phyloP scores from a whole-genome alignment of 2,888 invertebrate genomes.

The Aphodius sticticus region DNA sequence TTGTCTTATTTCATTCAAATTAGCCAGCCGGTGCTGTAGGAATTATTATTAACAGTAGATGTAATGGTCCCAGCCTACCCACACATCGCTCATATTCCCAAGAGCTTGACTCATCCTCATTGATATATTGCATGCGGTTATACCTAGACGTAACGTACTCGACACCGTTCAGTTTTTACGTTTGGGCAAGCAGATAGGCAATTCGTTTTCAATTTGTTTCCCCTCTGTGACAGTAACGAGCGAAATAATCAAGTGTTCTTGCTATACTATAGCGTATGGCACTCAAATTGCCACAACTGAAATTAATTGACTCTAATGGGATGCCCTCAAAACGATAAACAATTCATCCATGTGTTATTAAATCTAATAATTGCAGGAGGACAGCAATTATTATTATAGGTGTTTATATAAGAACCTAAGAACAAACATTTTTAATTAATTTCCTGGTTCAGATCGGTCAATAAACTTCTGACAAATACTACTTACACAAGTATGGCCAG shows the following conservation, averaged over 20 bases:
- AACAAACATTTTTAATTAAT: too few species aligned
- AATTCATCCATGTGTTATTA: too few species aligned
- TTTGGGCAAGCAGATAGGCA: not conserved
- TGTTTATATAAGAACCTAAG: too few species aligned
- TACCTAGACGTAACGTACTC: not conserved
- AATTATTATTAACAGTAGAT: constrained; percentile 4
- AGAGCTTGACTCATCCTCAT: not conserved
- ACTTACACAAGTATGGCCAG: too few species aligned
- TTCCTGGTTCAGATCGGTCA: too few species aligned
- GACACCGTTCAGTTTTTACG: not conserved
- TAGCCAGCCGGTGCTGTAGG: not conserved
- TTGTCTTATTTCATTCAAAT: constrained; percentile 4
- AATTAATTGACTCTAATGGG: not conserved
- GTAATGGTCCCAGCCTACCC: not conserved
- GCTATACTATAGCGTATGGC: not conserved
- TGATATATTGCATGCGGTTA: not conserved
- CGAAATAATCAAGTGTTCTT: constrained; percentile 4
- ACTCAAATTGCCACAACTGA: not conserved
- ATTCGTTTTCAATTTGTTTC: constrained; percentile 4
- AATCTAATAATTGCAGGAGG: too few species aligned
- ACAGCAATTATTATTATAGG: too few species aligned
- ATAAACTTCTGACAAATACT: too few species aligned
- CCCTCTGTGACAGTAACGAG: not conserved
- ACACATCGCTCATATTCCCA: not conserved
- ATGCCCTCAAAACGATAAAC: too few species aligned